Evolutionary conservation across 2,888 invertebrate genomes (phyloP).

Genomic region (Dorcus parallelipipedus): DNA sequence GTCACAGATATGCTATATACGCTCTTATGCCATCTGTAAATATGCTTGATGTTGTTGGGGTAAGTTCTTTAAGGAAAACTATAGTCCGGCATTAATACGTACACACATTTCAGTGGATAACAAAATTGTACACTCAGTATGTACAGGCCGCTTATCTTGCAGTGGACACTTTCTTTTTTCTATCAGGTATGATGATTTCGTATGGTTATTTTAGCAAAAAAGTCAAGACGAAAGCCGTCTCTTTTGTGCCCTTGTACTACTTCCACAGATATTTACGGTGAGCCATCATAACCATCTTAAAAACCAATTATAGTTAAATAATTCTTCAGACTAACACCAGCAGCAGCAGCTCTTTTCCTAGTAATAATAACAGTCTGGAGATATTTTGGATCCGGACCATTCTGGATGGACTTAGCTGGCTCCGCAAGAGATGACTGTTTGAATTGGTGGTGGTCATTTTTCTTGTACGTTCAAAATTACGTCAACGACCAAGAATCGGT

Average conservation of each 20-base stretch:
- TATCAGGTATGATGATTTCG: constrained; percentile 14
- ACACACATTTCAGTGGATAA: constrained; percentile 2
- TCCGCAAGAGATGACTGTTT: constrained; percentile 1
- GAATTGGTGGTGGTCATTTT: constrained; percentile 18
- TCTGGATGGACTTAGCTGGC: neutral
- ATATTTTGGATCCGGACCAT: constrained; percentile 8
- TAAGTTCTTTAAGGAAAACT: neutral
- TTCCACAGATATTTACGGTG: constrained; percentile 9
- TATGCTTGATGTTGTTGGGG: neutral
- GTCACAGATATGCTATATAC: neutral
- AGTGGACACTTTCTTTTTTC: constrained; percentile 18
- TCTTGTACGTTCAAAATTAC: constrained; percentile 16
- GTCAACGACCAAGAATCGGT: constrained; percentile 12
- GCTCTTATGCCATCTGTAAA: neutral
- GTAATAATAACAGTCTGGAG: constrained; percentile 7
- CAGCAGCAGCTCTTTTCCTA: constrained; percentile 12
- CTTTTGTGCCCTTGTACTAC: constrained; percentile 6
- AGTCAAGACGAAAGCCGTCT: constrained; percentile 5
- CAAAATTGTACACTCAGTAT: neutral
- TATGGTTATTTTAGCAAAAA: constrained; percentile 11
- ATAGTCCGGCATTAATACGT: too few species aligned
- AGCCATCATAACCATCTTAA: neutral
- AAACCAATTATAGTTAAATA: neutral
- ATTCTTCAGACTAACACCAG: constrained; percentile 14
- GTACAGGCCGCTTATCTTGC: constrained; percentile 12